Percentiles rank a stretch among this genome's conserved stretches.
Conservation (phyloP, 2,888 invertebrate genomes). For the Vesta saturnalis region DNA sequence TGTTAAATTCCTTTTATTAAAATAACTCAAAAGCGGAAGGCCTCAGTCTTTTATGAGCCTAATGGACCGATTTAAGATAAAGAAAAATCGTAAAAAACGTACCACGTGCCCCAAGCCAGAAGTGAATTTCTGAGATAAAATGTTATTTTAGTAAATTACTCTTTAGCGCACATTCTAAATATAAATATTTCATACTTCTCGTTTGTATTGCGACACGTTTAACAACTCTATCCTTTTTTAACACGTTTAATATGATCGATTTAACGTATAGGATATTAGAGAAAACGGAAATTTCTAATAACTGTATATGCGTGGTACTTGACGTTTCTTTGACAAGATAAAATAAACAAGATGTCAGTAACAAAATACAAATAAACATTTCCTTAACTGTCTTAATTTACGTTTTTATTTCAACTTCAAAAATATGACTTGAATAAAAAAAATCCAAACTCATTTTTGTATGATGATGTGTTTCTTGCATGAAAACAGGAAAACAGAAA, state of each 20-base stretch:
- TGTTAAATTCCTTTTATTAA: constrained; percentile 35
- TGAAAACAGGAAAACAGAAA: no score
- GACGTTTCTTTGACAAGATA: constrained; percentile 36
- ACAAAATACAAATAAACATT: constrained; percentile 33
- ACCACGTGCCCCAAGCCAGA: constrained; percentile 39
- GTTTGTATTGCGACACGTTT: not conserved
- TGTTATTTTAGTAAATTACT: constrained; percentile 43
- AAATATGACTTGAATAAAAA: no score
- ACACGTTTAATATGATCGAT: no score
- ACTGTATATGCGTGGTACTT: constrained; percentile 30
- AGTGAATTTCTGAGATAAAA: constrained; percentile 41
- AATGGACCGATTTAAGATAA: constrained; percentile 36
- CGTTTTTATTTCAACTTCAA: no score
- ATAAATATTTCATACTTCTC: constrained; percentile 20
- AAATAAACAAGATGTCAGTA: constrained; percentile 40
- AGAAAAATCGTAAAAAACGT: constrained; percentile 38
- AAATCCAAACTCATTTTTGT: no score
- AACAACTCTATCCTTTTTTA: not conserved
- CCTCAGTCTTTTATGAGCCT: constrained; percentile 27
- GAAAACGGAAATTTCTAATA: constrained; percentile 24
- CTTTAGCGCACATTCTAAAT: constrained; percentile 34
- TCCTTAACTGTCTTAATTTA: constrained; percentile 38
- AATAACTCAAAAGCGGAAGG: constrained; percentile 38
- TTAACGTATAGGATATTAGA: not conserved
- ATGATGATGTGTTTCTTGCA: no score